Evolutionary conservation across 1,140 invertebrate species (phyloP).

Genomic region (Chrysopa pallens): DNA sequence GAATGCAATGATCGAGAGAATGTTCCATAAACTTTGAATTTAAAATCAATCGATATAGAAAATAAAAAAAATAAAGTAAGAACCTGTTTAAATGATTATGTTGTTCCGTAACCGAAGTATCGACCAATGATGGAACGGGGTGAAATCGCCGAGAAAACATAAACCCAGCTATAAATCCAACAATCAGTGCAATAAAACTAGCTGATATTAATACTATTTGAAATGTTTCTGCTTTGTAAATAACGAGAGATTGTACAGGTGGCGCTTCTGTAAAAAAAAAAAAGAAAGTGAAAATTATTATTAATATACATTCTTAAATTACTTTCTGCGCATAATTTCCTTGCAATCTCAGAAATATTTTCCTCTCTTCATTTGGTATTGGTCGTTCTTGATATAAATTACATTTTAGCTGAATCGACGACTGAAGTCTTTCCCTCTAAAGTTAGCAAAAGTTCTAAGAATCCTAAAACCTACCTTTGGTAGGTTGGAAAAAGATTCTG

Average conservation of each 20-base stretch:
- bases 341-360: no score
- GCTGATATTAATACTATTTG: constrained; percentile 60
- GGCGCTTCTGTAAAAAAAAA: constrained; percentile 29
- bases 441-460: no score
- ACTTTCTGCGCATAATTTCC: no score
- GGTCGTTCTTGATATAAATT: no score
- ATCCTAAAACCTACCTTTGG: no score
- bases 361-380: no score
- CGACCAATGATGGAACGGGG: constrained; percentile 46
- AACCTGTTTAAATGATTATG: constrained; percentile 36
- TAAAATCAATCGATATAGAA: neutral
- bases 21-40: neutral
- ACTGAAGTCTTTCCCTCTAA: no score
- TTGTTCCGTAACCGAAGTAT: constrained; percentile 52
- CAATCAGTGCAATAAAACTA: constrained; percentile 57
- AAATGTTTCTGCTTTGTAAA: constrained; percentile 62
- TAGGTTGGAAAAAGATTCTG: no score
- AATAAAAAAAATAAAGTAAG: constrained; percentile 1
- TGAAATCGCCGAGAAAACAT: constrained; percentile 61
- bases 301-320: no score
- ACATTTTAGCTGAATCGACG: no score
- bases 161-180: constrained; percentile 69
- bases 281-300: no score
- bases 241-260: constrained; percentile 40
- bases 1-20: no score